Percentiles rank a stretch among this genome's conserved stretches.
Evolutionary conservation across 2,888 invertebrate genomes (phyloP).

Genomic region (Holacanthella duospinosa): DNA sequence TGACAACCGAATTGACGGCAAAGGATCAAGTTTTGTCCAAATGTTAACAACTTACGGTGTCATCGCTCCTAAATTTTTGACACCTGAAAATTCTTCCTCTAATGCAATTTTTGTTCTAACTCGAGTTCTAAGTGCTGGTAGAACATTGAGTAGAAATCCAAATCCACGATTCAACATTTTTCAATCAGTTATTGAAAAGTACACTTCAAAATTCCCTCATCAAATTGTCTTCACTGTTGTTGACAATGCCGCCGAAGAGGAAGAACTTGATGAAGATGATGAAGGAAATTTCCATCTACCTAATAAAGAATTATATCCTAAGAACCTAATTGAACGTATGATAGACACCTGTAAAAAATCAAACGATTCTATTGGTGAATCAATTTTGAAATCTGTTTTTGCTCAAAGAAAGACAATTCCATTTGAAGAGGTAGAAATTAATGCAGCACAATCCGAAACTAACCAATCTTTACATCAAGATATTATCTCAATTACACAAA

Average conservation of each 20-base stretch:
- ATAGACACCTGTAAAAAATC: too few relatives aligned
- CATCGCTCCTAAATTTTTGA: neutral
- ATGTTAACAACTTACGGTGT: slow-evolving; percentile 11
- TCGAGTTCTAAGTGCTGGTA: slow-evolving; percentile 9
- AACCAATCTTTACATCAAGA: too few relatives aligned
- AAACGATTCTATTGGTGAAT: too few relatives aligned
- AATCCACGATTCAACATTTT: slow-evolving; percentile 6
- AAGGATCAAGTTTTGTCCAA: slow-evolving; percentile 10
- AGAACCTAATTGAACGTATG: too few relatives aligned
- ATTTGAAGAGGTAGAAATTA: too few relatives aligned
- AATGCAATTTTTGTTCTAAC: slow-evolving; percentile 12
- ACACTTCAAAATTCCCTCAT: neutral
- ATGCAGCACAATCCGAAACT: too few relatives aligned
- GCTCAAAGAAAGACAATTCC: too few relatives aligned
- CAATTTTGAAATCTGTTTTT: too few relatives aligned
- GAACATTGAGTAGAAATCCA: slow-evolving; percentile 2
- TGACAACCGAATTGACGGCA: slow-evolving; percentile 12
- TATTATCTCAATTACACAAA: too few relatives aligned
- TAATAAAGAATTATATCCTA: too few relatives aligned
- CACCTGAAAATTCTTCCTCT: neutral
- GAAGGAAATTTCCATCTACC: too few relatives aligned
- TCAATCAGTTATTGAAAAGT: neutral
- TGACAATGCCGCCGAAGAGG: slow-evolving; percentile 13
- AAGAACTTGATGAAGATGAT: too few relatives aligned
- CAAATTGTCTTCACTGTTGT: neutral